Evolutionary conservation across 1,140 invertebrate genomes (phyloP).

Genomic region (Pseudomyrmex gracilis): DNA sequence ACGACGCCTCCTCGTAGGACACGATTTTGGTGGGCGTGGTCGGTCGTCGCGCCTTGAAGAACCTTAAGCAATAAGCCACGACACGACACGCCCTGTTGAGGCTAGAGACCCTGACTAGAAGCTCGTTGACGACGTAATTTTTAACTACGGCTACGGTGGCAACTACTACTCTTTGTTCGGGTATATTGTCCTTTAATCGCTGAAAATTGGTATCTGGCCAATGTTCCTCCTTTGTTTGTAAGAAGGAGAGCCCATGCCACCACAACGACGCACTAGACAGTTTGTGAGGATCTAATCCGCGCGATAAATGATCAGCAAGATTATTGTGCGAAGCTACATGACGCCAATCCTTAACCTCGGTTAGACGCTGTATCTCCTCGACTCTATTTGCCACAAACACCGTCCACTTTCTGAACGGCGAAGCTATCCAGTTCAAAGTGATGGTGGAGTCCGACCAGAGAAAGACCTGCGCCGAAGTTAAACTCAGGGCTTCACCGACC

Average conservation of each 20-base stretch:
- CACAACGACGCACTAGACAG: background rate
- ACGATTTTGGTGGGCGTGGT: background rate
- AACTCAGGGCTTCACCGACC: background rate
- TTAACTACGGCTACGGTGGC: fast-evolving
- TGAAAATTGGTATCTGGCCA: background rate
- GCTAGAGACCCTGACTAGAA: background rate
- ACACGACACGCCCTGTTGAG: background rate
- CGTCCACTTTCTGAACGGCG: background rate
- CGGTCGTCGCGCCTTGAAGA: background rate
- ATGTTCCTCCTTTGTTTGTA: background rate
- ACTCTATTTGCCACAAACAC: background rate
- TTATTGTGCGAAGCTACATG: background rate
- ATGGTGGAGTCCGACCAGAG: background rate
- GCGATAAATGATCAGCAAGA: background rate
- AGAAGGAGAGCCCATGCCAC: background rate
- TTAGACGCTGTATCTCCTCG: background rate
- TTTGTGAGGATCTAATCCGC: background rate
- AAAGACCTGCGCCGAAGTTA: background rate
- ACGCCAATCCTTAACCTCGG: background rate
- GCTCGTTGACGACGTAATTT: background rate
- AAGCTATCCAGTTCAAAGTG: background rate
- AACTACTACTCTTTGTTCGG: fast-evolving
- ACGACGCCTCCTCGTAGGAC: background rate
- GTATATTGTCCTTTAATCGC: background rate
- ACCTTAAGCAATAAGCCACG: background rate